Conservation (phyloP, 2,797 vertebrate genomes). For the Gallirallus australis region DNA sequence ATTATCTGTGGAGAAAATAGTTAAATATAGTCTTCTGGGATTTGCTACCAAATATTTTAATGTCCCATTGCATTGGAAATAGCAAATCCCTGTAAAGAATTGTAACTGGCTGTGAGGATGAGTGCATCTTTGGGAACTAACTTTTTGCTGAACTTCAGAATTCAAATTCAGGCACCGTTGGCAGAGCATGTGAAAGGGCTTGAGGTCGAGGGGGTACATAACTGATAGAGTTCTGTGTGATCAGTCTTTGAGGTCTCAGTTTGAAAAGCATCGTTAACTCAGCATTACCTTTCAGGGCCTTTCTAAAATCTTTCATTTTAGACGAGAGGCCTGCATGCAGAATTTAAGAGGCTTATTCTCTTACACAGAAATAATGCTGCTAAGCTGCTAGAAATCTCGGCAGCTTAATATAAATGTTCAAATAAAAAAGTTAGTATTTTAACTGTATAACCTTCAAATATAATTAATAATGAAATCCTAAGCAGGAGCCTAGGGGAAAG, state of each 20-base stretch:
- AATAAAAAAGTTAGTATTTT: slow-evolving; percentile 78
- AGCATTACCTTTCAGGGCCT: slow-evolving; percentile 61
- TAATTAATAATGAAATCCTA: slow-evolving; percentile 78
- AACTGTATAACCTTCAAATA: slow-evolving; percentile 76
- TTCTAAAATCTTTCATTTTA: slow-evolving; percentile 73
- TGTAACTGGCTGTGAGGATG: background rate
- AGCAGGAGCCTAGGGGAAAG: slow-evolving; percentile 61
- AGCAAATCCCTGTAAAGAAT: background rate
- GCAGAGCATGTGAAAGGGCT: background rate
- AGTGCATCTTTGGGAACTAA: background rate
- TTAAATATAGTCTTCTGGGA: background rate
- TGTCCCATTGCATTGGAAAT: background rate
- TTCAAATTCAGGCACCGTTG: background rate
- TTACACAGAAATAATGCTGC: slow-evolving; percentile 73
- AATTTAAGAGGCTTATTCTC: slow-evolving; percentile 76
- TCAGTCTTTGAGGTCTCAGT: slow-evolving; percentile 32
- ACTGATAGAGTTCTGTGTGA: slow-evolving; percentile 2
- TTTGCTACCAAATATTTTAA: slow-evolving; percentile 26
- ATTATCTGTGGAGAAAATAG: background rate
- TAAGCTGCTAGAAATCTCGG: slow-evolving; percentile 77
- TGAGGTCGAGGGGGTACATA: background rate
- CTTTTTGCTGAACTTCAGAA: slow-evolving; percentile 28
- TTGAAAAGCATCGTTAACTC: slow-evolving; percentile 61
- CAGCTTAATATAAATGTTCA: slow-evolving; percentile 79
- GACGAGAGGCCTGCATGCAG: slow-evolving; percentile 54